Percentiles rank a stretch among this genome's conserved stretches.
These are phyloP conservation scores for Calidris pugnax DNA, from an alignment of 2,113 vertebrate genomes.

Conservation along the genomic window DNA sequence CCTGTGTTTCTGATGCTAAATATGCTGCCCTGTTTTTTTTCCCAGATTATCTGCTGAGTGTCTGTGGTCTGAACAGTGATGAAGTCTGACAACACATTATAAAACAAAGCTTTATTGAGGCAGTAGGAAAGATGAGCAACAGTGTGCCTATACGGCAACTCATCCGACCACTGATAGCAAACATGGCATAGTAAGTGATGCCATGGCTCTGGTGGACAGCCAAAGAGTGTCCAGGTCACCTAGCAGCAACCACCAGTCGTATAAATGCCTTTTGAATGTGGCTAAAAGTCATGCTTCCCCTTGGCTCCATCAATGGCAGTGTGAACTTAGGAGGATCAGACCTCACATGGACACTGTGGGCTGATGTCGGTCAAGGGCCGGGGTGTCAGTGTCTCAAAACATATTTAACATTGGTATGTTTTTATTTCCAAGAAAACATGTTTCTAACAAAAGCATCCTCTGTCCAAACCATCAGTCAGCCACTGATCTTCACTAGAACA, in stretches of 20 bases:
- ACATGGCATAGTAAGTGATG: not conserved
- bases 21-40: not conserved
- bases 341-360: not conserved
- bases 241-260: not conserved
- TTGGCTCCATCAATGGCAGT: not conserved
- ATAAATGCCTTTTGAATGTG: not conserved
- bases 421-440: not conserved
- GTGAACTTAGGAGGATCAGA: not conserved
- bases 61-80: not conserved
- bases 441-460: not conserved
- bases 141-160: accelerated
- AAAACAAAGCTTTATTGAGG: not conserved
- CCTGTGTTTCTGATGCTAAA: not conserved
- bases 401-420: not conserved
- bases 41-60: not conserved
- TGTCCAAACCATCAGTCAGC: not conserved
- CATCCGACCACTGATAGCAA: not conserved
- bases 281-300: accelerated
- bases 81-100: not conserved
- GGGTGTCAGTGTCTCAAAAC: not conserved
- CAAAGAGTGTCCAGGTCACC: not conserved
- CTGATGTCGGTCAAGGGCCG: not conserved
- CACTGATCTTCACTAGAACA: not conserved
- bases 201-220: not conserved
- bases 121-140: not conserved